Evolutionary conservation across 2,113 vertebrate genomes (phyloP).

Genomic region (Menura novaehollandiae): DNA sequence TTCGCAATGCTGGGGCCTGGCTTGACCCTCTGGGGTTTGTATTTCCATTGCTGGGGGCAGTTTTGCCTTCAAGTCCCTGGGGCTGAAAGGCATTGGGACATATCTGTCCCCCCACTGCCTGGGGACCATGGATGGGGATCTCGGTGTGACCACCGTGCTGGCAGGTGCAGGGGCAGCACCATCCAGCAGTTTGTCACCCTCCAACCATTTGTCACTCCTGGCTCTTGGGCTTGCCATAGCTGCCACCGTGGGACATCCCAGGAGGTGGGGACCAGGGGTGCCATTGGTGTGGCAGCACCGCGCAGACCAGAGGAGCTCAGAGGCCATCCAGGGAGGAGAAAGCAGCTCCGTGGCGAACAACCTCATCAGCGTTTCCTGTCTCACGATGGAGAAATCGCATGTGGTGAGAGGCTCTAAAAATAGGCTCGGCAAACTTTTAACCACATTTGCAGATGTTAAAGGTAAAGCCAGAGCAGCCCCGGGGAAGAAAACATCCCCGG

Average conservation of each 20-base stretch:
- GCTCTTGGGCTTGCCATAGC: background rate
- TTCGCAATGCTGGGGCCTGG: fast-evolving
- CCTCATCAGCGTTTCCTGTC: slow-evolving; percentile 63
- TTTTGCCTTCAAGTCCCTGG: background rate
- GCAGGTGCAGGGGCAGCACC: background rate
- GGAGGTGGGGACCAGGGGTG: background rate
- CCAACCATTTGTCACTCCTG: background rate
- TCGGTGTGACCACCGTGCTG: fast-evolving
- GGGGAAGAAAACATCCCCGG: background rate
- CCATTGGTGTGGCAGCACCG: background rate
- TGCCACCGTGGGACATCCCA: background rate
- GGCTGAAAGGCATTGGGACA: background rate
- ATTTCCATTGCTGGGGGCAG: background rate
- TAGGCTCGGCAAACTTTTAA: slow-evolving; percentile 63
- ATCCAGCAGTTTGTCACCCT: background rate
- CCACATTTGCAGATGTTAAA: slow-evolving; percentile 52
- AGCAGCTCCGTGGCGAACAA: background rate
- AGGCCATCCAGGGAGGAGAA: slow-evolving; percentile 17
- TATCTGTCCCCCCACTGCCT: background rate
- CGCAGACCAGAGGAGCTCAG: background rate
- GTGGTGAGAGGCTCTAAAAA: slow-evolving; percentile 64
- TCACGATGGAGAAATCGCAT: slow-evolving; percentile 48
- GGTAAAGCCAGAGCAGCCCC: slow-evolving; percentile 3
- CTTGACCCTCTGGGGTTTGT: background rate
- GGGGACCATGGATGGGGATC: background rate